Percentiles rank a stretch among this genome's conserved stretches.
Evolutionary conservation across 2,888 invertebrate species (phyloP).

Genomic region (Tenthredo scrophulariae): DNA sequence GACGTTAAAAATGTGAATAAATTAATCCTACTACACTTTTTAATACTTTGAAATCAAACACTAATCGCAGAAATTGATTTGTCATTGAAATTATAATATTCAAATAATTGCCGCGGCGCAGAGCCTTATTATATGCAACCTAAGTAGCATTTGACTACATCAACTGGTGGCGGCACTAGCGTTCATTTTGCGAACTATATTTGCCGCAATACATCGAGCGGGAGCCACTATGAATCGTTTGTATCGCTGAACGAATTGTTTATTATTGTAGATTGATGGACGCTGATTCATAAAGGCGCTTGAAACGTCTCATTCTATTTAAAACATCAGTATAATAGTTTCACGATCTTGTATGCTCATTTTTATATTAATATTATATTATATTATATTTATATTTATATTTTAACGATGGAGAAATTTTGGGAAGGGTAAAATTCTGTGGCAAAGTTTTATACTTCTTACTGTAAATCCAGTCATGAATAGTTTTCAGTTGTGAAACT

Average conservation of each 20-base stretch:
- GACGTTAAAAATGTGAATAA: background rate
- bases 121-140: constrained; percentile 29
- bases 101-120: background rate
- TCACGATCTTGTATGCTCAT: background rate
- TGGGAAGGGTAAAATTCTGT: background rate
- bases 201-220: background rate
- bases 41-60: background rate
- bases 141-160: background rate
- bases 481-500: background rate
- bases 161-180: background rate
- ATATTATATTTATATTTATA: too few species aligned
- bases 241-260: background rate
- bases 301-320: background rate
- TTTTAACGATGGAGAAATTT: background rate
- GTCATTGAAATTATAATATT: background rate
- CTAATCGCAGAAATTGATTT: background rate
- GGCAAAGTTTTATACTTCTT: background rate
- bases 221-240: background rate
- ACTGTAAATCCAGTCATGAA: background rate
- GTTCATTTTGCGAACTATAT: constrained; percentile 4
- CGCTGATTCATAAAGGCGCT: background rate
- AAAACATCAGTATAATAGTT: background rate
- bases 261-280: background rate
- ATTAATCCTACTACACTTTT: background rate
- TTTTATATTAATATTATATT: too few species aligned